phyloP scores from a whole-genome alignment of 2,888 invertebrate species.

The Thecocarcelia acutangulata region DNA sequence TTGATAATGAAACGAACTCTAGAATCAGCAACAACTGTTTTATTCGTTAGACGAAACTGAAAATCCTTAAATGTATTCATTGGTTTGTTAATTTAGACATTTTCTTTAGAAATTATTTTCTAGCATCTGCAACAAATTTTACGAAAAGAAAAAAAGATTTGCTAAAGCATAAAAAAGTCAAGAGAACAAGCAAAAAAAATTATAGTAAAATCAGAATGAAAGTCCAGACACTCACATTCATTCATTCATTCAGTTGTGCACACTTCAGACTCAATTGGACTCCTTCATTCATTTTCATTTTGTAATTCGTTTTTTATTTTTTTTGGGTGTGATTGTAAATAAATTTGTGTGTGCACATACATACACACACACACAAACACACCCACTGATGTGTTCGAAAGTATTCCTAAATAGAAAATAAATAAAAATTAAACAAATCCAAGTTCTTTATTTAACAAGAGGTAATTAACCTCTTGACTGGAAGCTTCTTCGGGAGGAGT shows the following conservation, averaged over 20 bases:
- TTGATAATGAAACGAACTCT: neutral
- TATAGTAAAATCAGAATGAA: slow-evolving; percentile 22
- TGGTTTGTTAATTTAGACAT: slow-evolving; percentile 62
- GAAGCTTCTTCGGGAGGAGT: slow-evolving; percentile 15
- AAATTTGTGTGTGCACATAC: neutral
- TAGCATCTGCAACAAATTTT: slow-evolving; percentile 23
- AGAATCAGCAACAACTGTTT: slow-evolving; percentile 3
- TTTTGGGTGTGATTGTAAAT: neutral
- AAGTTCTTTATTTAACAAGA: slow-evolving; percentile 48
- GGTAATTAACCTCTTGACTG: slow-evolving; percentile 58
- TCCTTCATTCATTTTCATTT: neutral
- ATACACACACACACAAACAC: too few relatives aligned
- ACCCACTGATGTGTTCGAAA: neutral
- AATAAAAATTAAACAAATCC: neutral
- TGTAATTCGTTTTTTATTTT: neutral
- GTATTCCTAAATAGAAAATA: slow-evolving; percentile 28
- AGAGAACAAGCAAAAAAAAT: slow-evolving; percentile 2
- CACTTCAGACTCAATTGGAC: slow-evolving; percentile 31
- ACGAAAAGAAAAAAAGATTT: neutral
- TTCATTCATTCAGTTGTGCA: slow-evolving; percentile 1
- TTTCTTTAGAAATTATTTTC: slow-evolving; percentile 61
- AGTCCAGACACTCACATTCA: slow-evolving; percentile 24
- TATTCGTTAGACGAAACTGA: slow-evolving; percentile 21
- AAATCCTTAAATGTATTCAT: slow-evolving; percentile 54
- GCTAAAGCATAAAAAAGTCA: neutral